Base-by-base conservation (phyloP, 2,888 invertebrate genomes). In the Cataglyphis albicans region DNA sequence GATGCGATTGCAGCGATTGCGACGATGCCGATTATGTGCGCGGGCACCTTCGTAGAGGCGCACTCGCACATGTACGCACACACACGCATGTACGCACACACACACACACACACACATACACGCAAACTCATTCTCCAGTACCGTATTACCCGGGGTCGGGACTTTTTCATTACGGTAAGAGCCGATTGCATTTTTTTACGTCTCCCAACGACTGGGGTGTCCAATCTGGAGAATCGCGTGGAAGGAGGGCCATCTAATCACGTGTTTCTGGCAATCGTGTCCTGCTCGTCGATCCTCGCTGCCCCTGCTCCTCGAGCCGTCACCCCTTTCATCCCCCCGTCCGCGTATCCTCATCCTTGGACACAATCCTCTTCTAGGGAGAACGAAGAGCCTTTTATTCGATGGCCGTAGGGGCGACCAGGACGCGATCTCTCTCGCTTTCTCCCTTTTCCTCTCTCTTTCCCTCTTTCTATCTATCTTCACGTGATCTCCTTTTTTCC, bases 131-230 rank as follows among this genome's bases (percentile, higher is more conserved):
- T 70, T 85, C 84, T 81, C 78, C 72, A 59, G 59, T 64, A 86
- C 85, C 90, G 91, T 92, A 93, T 93, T 92, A 92, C 89, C 88
- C 89, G 88, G 92, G 90, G 91, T 88, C 91, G 87, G 90, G 90
- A 89, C 87, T 90, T 93, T 94, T 94, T 94, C 94, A 94, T 94
- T 94, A 94, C 92, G 91, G 92, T 93, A 94, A 94, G 93, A 94
- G 94, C 93, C 94, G 94, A 94, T 94, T 94, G 94, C 94, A 93
- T 94, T 94, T 94, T 89, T 94, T 94, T 94, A 93, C 91, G 91
- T 93, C 91, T 92, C 91, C 86, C 88, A 88, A 84, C 85, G 88
- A 80, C 38, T 72, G 82, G 84, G 85, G 83, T 78, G 91, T 93
- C 93, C 93, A 93, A 93, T 93, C 93, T 92, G 90, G 90, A 88